Evolutionary conservation across 2,888 invertebrate species (phyloP).

Genomic region (Phrixothrix hirtus): DNA sequence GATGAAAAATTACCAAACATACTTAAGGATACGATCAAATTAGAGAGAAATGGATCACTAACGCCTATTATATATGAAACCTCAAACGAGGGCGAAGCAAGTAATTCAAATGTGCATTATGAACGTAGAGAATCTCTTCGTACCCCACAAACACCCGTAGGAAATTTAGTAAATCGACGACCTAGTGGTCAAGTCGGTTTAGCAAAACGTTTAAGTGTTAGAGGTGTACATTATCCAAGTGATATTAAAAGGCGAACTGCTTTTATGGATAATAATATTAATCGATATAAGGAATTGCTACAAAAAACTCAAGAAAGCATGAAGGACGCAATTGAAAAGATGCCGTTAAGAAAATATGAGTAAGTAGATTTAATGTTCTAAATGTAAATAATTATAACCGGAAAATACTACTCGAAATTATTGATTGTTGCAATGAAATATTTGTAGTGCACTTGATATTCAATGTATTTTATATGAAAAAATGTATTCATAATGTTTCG

Average conservation of each 20-base stretch:
- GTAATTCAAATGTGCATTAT: constrained; percentile 2
- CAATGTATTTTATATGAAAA: too few species aligned
- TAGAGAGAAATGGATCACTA: too few species aligned
- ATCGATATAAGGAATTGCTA: constrained; percentile 67
- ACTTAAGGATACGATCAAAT: too few species aligned
- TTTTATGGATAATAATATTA: constrained; percentile 71
- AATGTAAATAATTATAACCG: background rate
- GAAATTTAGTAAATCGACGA: constrained; percentile 18
- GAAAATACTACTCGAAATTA: background rate
- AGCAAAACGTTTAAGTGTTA: constrained; percentile 21
- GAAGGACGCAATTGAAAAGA: constrained; percentile 78
- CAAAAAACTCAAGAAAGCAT: constrained; percentile 75
- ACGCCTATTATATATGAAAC: too few species aligned
- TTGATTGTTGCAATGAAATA: background rate
- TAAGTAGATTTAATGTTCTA: constrained; percentile 54
- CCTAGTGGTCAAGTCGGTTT: constrained; percentile 19
- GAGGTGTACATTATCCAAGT: constrained; percentile 39
- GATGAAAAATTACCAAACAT: too few species aligned
- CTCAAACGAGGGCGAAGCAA: too few species aligned
- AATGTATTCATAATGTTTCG: too few species aligned
- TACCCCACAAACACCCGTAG: constrained; percentile 5
- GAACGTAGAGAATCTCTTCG: constrained; percentile 21
- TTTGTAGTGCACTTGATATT: too few species aligned
- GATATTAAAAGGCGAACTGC: constrained; percentile 61
- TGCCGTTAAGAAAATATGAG: constrained; percentile 82